Percentiles rank a stretch among this genome's conserved stretches.
phyloP scores from a whole-genome alignment of 2,797 vertebrate genomes.

The Craterocephalus amniculus region DNA sequence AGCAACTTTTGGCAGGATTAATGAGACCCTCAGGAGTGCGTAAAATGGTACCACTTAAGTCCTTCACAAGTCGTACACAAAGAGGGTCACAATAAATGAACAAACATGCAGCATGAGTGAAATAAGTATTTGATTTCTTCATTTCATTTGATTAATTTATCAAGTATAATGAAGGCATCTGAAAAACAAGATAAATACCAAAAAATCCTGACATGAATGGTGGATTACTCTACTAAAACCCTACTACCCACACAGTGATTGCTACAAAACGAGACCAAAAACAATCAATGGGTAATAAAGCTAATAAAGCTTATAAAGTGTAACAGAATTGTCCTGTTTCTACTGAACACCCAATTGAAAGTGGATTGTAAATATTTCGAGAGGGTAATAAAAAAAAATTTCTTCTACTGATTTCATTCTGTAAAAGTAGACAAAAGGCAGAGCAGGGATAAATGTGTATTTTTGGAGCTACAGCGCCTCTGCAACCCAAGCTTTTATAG shows the following conservation, averaged over 20 bases:
- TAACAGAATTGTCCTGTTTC: constrained; percentile 1
- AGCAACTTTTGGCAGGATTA: constrained; percentile 43
- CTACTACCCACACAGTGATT: neutral
- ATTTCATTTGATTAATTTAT: neutral
- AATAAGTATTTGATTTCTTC: neutral
- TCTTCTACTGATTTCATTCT: constrained; percentile 10
- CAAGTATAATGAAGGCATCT: neutral
- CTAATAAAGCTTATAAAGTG: neutral
- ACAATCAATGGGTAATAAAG: neutral
- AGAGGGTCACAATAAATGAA: neutral
- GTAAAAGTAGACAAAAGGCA: neutral
- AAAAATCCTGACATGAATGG: neutral
- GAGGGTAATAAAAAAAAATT: neutral
- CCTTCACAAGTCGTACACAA: neutral
- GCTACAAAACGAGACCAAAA: neutral
- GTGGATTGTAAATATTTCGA: neutral
- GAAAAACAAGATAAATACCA: accelerated
- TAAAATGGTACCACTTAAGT: neutral
- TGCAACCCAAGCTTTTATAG: neutral
- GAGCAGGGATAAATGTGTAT: neutral
- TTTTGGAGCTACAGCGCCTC: neutral
- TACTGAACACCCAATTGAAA: constrained; percentile 1
- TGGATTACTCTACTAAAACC: neutral
- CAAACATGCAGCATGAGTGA: neutral
- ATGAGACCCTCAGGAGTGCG: neutral